A percentile compares a stretch with the other conserved stretches of the same genome.
Evolutionary conservation across 1,140 invertebrate species (phyloP).

Genomic region (Lepidurus packardi): DNA sequence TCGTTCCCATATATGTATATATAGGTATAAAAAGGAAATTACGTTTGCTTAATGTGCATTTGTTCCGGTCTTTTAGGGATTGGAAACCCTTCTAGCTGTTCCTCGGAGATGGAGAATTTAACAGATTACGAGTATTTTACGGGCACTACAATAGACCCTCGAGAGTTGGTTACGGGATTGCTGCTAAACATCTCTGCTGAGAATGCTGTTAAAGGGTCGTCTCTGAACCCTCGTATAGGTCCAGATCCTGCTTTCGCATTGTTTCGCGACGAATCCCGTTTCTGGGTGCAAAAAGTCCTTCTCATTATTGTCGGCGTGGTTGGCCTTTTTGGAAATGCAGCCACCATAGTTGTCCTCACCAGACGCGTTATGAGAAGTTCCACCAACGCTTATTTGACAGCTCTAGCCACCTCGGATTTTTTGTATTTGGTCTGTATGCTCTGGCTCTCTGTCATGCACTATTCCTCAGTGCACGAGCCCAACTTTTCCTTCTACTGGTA

Average conservation of each 20-base stretch:
- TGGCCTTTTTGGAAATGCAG: slow-evolving; percentile 63
- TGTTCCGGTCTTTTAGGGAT: background rate
- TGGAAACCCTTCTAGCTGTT: background rate
- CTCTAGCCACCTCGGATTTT: slow-evolving; percentile 64
- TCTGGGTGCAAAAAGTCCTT: slow-evolving; percentile 59
- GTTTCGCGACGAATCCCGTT: slow-evolving; percentile 48
- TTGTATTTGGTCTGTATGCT: slow-evolving; percentile 62
- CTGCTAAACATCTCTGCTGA: slow-evolving; percentile 12
- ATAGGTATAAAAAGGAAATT: background rate
- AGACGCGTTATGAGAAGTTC: slow-evolving; percentile 66
- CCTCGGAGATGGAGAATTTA: background rate
- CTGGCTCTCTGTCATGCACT: slow-evolving; percentile 58
- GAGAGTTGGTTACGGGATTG: background rate
- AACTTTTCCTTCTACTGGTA: slow-evolving; percentile 47
- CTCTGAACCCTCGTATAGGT: background rate
- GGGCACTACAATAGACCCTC: background rate
- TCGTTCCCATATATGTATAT: background rate
- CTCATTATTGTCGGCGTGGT: slow-evolving; percentile 62
- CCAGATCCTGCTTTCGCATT: slow-evolving; percentile 34
- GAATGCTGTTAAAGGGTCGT: background rate
- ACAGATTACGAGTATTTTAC: slow-evolving; percentile 4
- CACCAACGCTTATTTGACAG: slow-evolving; percentile 68
- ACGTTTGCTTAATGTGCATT: background rate
- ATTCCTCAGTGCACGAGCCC: slow-evolving; percentile 47
- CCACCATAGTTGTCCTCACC: slow-evolving; percentile 68